Evolutionary conservation across 2,888 invertebrate species (phyloP), one percentile per base, ranked within the genome.

Genomic region (Protonemura montana): DNA sequence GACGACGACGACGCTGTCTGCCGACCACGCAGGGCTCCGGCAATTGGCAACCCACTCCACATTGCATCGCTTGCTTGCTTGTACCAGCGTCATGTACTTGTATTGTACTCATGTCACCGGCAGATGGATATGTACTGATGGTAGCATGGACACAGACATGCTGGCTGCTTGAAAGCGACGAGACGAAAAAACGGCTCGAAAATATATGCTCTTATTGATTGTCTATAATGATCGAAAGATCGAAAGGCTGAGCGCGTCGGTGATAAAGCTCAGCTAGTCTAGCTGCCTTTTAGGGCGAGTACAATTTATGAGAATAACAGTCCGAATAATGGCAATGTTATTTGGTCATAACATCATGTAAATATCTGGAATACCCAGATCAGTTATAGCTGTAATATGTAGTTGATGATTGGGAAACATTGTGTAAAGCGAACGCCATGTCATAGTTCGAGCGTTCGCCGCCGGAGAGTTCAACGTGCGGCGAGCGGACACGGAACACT

Each of bases 81-180:
- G 59, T 59, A 59, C 59, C 21, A 2, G 59, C 59, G 59, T 59
- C 59, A 21, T 59, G 59, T 59, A 59, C 59, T 21, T 59, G 59
- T 59, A 59, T 59, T 59, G 59, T 59, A 59, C 59, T 59, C 13
- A 1, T 59, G 59, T 59, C 59, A 59, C 59, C 59, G 21, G 6
- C 59, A 59, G 59, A 59, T 59, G 59, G 59, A 59, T 59, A 59
- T 13, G 59, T 59, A 59, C 59, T 59, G 59, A 59, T 59, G 59
- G 59, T 59, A 59, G 59, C 59, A 59, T n/a, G n/a, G 59, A 59
- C 59, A 59, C 59, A 59, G 59, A 59, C 59, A 59, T 59, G 59
- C 59, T 59, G 59, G 59, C 59, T 59, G 59, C 59, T 59, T 21
- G 59, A 10, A 59, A 59, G 16, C 1, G 59, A 59, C 59, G 59